Evolutionary conservation across 2,113 vertebrate genomes (phyloP).

Genomic region (Cheirogaleus medius): DNA sequence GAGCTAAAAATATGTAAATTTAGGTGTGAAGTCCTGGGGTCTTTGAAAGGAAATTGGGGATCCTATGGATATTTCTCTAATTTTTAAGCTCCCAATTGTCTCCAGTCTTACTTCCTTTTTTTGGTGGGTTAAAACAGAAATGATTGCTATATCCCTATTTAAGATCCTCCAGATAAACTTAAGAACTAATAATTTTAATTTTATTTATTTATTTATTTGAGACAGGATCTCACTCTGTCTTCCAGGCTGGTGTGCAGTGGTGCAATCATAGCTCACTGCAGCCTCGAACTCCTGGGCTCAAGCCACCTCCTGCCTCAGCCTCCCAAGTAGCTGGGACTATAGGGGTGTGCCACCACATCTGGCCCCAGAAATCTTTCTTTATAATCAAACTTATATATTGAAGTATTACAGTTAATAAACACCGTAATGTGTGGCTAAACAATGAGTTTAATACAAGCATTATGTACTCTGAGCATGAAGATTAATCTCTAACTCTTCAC

Average conservation of each 20-base stretch:
- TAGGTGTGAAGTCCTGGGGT: background rate
- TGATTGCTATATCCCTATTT: background rate
- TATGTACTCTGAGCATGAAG: background rate
- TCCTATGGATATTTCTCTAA: background rate
- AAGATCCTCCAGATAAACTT: background rate
- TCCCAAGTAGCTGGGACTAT: too few relatives aligned
- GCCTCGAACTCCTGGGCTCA: too few relatives aligned
- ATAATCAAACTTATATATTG: background rate
- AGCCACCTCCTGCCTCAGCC: too few relatives aligned
- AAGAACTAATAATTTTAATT: background rate
- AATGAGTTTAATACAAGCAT: background rate
- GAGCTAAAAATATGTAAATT: constrained; percentile 49
- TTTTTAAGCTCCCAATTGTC: background rate
- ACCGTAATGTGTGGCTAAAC: background rate
- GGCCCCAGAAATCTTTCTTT: background rate
- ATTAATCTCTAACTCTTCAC: background rate
- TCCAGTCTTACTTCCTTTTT: background rate
- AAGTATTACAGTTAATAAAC: background rate
- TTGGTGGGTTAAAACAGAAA: constrained; percentile 7
- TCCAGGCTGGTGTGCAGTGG: too few relatives aligned
- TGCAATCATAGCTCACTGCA: too few relatives aligned
- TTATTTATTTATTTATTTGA: background rate
- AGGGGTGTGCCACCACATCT: too few relatives aligned
- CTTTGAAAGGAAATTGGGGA: constrained; percentile 28
- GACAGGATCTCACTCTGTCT: background rate